A percentile compares a stretch with the other conserved stretches of the same genome.
phyloP scores from a whole-genome alignment of 2,113 vertebrate species.

The Tor tambroides region DNA sequence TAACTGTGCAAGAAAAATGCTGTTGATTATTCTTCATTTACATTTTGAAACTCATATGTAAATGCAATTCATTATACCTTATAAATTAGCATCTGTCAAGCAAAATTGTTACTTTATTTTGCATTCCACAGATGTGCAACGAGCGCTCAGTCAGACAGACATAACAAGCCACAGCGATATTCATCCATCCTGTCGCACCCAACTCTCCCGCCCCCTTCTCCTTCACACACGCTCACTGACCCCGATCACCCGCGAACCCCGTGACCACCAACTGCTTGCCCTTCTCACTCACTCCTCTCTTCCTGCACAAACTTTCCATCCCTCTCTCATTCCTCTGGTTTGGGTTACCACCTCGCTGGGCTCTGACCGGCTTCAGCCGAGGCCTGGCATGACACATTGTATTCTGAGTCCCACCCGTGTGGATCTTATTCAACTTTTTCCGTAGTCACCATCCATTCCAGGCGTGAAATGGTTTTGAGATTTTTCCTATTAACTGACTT shows the following conservation, averaged over 20 bases:
- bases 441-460: slow-evolving; percentile 3
- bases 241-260: slow-evolving; percentile 56
- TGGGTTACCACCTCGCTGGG: slow-evolving; percentile 53
- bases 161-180: slow-evolving; percentile 55
- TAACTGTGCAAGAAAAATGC: neutral
- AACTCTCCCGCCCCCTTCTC: slow-evolving; percentile 7
- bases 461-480: neutral
- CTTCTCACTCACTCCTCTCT: slow-evolving; percentile 71
- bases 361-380: no score
- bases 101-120: neutral
- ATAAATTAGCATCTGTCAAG: slow-evolving; percentile 4
- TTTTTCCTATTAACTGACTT: neutral
- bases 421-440: neutral
- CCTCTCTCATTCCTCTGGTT: slow-evolving; percentile 53
- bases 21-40: neutral
- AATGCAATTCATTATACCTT: neutral
- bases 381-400: neutral
- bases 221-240: slow-evolving; percentile 46
- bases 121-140: neutral
- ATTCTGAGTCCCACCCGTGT: neutral
- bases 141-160: slow-evolving; percentile 53
- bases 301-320: slow-evolving; percentile 69
- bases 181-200: slow-evolving; percentile 23
- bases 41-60: neutral
- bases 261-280: slow-evolving; percentile 71